phyloP scores from a whole-genome alignment of 2,888 invertebrate genomes.

The Callosobruchus maculatus region DNA sequence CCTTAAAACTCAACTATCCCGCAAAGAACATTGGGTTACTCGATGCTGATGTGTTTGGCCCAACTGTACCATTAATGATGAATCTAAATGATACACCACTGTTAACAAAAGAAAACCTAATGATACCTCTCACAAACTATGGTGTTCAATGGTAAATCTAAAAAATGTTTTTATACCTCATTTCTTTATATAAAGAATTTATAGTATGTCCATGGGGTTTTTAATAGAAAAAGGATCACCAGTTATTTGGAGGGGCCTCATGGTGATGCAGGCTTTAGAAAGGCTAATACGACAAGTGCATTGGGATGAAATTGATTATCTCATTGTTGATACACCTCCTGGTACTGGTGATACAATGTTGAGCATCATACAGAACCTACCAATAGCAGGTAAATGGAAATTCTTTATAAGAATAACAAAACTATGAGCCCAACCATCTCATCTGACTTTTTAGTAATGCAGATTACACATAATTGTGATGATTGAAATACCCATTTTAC shows the following conservation, averaged over 20 bases:
- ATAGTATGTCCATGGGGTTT: constrained; percentile 93
- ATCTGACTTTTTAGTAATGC: no score
- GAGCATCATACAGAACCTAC: constrained; percentile 84
- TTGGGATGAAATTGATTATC: constrained; percentile 84
- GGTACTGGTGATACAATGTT: constrained; percentile 96
- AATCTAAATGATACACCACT: constrained; percentile 80
- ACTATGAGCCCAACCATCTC: no score
- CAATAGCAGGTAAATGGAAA: constrained; percentile 63
- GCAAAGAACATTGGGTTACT: constrained; percentile 75
- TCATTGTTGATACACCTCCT: constrained; percentile 92
- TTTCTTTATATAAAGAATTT: constrained; percentile 21
- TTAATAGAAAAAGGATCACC: constrained; percentile 80
- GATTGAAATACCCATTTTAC: no score
- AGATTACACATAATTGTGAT: no score
- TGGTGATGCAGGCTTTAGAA: constrained; percentile 94
- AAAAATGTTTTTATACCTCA: not conserved
- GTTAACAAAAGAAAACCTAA: constrained; percentile 72
- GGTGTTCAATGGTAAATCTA: constrained; percentile 81
- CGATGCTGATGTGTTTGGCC: constrained; percentile 94
- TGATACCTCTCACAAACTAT: constrained; percentile 86
- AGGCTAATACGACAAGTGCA: constrained; percentile 79
- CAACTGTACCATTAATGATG: constrained; percentile 93
- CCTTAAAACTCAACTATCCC: constrained; percentile 64
- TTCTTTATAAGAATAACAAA: no score
- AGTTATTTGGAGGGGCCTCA: constrained; percentile 91